These are phyloP conservation scores for Remorina albescens DNA, from an alignment of 2,797 vertebrate species.

Conservation along the genomic window DNA sequence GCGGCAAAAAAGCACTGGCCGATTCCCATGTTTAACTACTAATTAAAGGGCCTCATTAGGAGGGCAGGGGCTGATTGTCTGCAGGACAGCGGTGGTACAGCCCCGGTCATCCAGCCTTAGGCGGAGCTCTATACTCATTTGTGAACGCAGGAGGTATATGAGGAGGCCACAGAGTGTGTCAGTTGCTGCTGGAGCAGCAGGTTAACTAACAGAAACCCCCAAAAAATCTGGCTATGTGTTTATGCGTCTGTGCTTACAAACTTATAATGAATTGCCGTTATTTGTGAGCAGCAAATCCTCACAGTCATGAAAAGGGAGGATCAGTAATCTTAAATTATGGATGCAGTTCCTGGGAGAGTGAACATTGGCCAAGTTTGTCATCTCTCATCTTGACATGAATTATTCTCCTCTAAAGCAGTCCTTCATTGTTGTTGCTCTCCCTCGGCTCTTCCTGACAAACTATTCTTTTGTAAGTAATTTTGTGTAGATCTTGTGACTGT, in stretches of 20 bases:
- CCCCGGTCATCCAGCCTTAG: slow-evolving; percentile 36
- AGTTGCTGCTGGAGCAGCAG: slow-evolving; percentile 44
- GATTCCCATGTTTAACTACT: slow-evolving; percentile 59
- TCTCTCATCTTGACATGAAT: slow-evolving; percentile 5
- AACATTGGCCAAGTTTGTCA: slow-evolving; percentile 2
- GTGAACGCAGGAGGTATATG: slow-evolving; percentile 32
- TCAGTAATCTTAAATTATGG: background rate
- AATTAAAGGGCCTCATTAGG: slow-evolving; percentile 76
- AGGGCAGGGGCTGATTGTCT: slow-evolving; percentile 51
- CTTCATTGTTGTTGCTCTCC: background rate
- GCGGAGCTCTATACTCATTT: slow-evolving; percentile 31
- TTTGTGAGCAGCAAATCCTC: slow-evolving; percentile 5
- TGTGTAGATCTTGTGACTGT: too few species aligned
- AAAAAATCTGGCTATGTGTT: slow-evolving; percentile 5
- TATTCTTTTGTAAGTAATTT: background rate
- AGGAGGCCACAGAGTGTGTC: slow-evolving; percentile 25
- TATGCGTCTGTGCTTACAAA: slow-evolving; percentile 12
- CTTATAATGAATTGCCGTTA: slow-evolving; percentile 6
- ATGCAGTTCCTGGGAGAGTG: slow-evolving; percentile 9
- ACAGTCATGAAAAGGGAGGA: background rate
- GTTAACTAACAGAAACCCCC: slow-evolving; percentile 34
- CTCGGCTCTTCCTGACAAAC: background rate
- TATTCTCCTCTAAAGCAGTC: background rate
- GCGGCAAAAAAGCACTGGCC: slow-evolving; percentile 35
- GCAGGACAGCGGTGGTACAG: slow-evolving; percentile 45